These are phyloP conservation scores for Acanthopleura granulata DNA, from an alignment of 2,888 invertebrate species.

Conservation along the genomic window DNA sequence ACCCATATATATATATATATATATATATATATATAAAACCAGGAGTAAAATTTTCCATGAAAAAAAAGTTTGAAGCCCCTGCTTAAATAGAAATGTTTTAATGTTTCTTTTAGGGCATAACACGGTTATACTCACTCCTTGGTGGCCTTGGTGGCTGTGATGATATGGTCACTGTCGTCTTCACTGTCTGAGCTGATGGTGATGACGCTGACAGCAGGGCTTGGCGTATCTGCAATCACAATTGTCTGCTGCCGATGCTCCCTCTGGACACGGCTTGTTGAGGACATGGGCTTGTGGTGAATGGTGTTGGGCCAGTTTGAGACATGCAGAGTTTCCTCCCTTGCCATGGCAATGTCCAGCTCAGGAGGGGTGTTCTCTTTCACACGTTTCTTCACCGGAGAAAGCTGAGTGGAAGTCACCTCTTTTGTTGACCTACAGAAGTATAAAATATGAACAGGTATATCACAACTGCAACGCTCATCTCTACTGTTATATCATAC, in stretches of 20 bases:
- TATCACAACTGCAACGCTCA: no score
- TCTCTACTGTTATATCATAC: no score
- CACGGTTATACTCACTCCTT: neutral
- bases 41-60: no score
- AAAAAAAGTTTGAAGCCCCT: no score
- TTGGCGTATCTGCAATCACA: constrained; percentile 95
- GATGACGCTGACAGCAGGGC: constrained; percentile 94
- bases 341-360: constrained; percentile 4
- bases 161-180: constrained; percentile 74
- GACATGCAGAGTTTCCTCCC: constrained; percentile 34
- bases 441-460: neutral
- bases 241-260: constrained; percentile 81
- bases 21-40: no score
- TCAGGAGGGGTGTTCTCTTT: constrained; percentile 91
- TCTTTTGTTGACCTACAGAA: constrained; percentile 70
- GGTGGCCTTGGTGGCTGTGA: constrained; percentile 6
- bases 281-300: constrained; percentile 7
- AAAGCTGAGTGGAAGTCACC: constrained; percentile 79
- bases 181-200: constrained; percentile 97
- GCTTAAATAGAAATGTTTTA: no score
- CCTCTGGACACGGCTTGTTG: constrained; percentile 22
- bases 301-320: constrained; percentile 23
- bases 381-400: constrained; percentile 96
- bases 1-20: no score
- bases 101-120: neutral